phyloP scores from a whole-genome alignment of 2,797 vertebrate genomes.

The Cephalopachus bancanus region DNA sequence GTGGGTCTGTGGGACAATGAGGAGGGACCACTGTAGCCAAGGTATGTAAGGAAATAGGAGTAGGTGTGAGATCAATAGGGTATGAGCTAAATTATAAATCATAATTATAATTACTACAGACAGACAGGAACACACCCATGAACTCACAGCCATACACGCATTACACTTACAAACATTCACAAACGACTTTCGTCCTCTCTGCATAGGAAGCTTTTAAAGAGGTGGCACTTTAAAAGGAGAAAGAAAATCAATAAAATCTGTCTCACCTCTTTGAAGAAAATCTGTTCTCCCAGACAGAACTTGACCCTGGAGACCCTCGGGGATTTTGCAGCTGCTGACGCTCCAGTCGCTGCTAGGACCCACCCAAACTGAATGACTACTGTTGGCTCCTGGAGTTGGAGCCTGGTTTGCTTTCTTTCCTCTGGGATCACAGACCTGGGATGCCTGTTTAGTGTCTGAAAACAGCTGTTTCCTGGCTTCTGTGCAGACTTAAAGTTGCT shows the following conservation, averaged over 20 bases:
- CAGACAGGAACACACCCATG: not conserved
- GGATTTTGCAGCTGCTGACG: not conserved
- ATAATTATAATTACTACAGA: not conserved
- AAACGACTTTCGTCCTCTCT: not conserved
- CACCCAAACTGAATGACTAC: not conserved
- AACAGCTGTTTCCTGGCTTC: not conserved
- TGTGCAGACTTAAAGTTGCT: not conserved
- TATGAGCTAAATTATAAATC: too few species aligned
- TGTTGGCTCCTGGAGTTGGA: rapidly evolving
- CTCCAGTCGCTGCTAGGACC: not conserved
- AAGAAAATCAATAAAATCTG: not conserved
- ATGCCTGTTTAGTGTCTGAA: not conserved
- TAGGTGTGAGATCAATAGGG: not conserved
- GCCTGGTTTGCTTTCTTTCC: not conserved
- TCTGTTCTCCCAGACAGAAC: not conserved
- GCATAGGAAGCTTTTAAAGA: not conserved
- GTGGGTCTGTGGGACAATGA: not conserved
- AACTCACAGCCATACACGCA: not conserved
- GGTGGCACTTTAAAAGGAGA: not conserved
- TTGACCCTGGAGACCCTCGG: not conserved
- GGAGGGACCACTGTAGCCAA: not conserved
- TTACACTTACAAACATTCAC: not conserved
- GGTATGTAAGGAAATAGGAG: not conserved
- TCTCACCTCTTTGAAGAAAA: not conserved
- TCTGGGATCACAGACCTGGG: not conserved